Percentiles rank a stretch among this genome's conserved stretches.
Conservation (phyloP, 2,113 vertebrate genomes). For the Pseudorectes ferrugineus region DNA sequence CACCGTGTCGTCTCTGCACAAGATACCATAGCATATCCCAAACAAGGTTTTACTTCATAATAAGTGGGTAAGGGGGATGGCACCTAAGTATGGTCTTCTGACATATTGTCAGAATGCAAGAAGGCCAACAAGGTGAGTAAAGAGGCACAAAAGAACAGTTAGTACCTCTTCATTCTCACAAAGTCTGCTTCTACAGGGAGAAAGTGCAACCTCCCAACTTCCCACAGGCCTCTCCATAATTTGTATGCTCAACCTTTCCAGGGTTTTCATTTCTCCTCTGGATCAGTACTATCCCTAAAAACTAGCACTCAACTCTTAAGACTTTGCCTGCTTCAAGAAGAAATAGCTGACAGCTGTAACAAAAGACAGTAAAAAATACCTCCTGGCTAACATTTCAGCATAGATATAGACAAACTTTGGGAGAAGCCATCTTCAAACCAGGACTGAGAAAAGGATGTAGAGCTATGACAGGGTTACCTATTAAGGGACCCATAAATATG, state of each 20-base stretch:
- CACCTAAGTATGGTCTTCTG: background rate
- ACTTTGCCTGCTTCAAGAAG: background rate
- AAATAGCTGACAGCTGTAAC: background rate
- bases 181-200: background rate
- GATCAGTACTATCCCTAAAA: background rate
- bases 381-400: background rate
- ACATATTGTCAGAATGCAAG: background rate
- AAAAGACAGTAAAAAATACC: background rate
- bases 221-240: background rate
- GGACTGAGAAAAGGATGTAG: background rate
- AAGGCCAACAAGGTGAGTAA: background rate
- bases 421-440: background rate
- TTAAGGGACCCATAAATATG: background rate
- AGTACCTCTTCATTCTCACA: background rate
- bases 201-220: background rate
- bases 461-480: background rate
- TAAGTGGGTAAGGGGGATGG: background rate
- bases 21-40: background rate
- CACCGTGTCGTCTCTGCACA: background rate
- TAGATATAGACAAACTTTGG: background rate
- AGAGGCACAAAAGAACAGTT: background rate
- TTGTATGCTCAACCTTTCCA: background rate
- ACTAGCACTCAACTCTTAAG: background rate
- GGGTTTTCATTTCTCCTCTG: background rate
- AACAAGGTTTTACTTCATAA: background rate